These are phyloP conservation scores for Hycleus cichorii DNA, from an alignment of 1,140 invertebrate genomes.

Conservation along the genomic window DNA sequence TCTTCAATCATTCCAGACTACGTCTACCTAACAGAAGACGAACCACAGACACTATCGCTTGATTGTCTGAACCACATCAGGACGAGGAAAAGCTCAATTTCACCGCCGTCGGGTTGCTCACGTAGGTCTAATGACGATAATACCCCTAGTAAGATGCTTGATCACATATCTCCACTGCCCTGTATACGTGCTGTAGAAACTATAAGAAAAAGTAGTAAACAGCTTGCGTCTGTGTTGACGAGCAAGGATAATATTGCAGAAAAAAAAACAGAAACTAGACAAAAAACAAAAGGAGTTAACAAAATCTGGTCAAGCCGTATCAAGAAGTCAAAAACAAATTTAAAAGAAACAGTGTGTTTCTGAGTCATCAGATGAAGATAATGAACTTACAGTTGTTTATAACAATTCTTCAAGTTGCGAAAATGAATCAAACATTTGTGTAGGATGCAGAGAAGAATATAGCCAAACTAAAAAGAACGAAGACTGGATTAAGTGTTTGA, in stretches of 20 bases:
- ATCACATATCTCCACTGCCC: neutral
- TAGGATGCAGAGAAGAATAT: constrained; percentile 5
- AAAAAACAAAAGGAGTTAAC: neutral
- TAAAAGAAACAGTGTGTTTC: too few species aligned
- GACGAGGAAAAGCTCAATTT: too few species aligned
- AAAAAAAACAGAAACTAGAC: too few species aligned
- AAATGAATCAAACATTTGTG: constrained; percentile 1
- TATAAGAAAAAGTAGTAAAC: neutral
- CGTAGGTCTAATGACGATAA: neutral
- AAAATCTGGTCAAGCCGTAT: neutral
- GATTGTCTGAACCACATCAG: too few species aligned
- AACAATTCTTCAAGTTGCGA: neutral
- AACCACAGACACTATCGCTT: neutral
- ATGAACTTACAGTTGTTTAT: neutral
- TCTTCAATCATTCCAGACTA: too few species aligned
- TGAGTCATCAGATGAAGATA: neutral
- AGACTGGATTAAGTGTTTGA: constrained; percentile 8
- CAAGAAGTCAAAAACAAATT: neutral
- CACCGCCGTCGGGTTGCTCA: too few species aligned
- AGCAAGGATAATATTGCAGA: neutral
- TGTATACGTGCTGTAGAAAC: neutral
- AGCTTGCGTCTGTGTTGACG: neutral
- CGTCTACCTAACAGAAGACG: neutral
- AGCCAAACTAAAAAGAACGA: neutral
- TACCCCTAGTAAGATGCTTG: neutral